phyloP scores from a whole-genome alignment of 2,113 vertebrate species.

The Lates calcarifer region DNA sequence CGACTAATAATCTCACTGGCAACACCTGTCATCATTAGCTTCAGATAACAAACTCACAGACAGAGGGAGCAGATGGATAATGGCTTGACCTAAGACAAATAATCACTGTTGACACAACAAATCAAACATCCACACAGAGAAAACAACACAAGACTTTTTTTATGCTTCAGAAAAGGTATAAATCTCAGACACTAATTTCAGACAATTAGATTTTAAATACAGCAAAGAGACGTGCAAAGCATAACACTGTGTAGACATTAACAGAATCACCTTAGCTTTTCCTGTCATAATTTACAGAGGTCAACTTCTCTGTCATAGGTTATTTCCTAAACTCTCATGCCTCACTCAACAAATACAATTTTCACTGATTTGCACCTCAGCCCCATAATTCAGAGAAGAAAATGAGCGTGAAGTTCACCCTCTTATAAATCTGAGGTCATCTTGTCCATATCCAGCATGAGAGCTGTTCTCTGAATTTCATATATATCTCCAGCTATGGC shows the following conservation, averaged over 20 bases:
- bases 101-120: neutral
- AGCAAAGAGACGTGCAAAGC: no score
- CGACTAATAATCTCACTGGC: slow-evolving; percentile 14
- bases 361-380: slow-evolving; percentile 12
- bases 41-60: slow-evolving; percentile 7
- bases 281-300: neutral
- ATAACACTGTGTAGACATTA: neutral
- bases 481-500: slow-evolving; percentile 1
- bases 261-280: neutral
- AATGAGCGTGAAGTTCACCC: neutral
- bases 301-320: neutral
- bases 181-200: neutral
- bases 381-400: slow-evolving; percentile 27
- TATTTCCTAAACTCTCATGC: neutral
- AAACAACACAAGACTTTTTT: neutral
- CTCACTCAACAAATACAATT: neutral
- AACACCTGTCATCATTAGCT: slow-evolving; percentile 21
- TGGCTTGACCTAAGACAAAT: neutral
- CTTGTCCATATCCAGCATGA: slow-evolving; percentile 32
- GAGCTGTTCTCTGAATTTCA: neutral
- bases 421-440: slow-evolving; percentile 43
- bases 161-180: neutral
- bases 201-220: neutral
- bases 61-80: slow-evolving; percentile 21
- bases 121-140: neutral